A percentile compares a stretch with the other conserved stretches of the same genome.
These are phyloP conservation scores for Nysson spinosus DNA, from an alignment of 2,888 invertebrate species.

Conservation along the genomic window DNA sequence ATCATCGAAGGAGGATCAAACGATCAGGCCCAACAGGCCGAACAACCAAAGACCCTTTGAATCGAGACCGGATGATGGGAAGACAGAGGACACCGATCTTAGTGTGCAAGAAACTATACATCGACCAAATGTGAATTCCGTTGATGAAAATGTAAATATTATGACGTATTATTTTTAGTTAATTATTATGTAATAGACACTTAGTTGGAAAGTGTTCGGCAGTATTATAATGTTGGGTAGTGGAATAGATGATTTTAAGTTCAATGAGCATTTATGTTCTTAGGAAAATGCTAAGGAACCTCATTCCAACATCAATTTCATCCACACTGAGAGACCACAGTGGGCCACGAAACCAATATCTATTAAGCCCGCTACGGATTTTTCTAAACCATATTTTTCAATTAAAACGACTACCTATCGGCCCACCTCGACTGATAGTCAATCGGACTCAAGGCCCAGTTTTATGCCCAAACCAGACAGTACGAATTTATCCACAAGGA, in stretches of 20 bases:
- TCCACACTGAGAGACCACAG: conserved; percentile 70
- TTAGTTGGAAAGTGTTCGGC: too few species aligned
- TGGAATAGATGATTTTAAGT: too few species aligned
- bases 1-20: background rate
- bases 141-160: conserved; percentile 64
- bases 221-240: too few species aligned
- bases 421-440: conserved; percentile 61
- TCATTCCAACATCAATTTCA: conserved; percentile 62
- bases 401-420: conserved; percentile 68
- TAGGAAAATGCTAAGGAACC: conserved; percentile 63
- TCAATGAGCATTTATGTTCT: background rate
- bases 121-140: conserved; percentile 69
- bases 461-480: conserved; percentile 66
- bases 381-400: conserved; percentile 69
- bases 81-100: conserved; percentile 64
- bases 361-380: conserved; percentile 63
- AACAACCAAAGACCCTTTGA: conserved; percentile 64
- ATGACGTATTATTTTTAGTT: background rate
- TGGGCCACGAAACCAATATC: conserved; percentile 70
- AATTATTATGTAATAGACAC: too few species aligned
- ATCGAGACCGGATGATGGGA: conserved; percentile 66
- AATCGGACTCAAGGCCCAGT: conserved; percentile 65
- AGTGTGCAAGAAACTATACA: conserved; percentile 70
- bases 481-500: conserved; percentile 54
- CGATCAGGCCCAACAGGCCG: conserved; percentile 63